phyloP scores from a whole-genome alignment of 2,113 vertebrate genomes.

The Aythya baeri region DNA sequence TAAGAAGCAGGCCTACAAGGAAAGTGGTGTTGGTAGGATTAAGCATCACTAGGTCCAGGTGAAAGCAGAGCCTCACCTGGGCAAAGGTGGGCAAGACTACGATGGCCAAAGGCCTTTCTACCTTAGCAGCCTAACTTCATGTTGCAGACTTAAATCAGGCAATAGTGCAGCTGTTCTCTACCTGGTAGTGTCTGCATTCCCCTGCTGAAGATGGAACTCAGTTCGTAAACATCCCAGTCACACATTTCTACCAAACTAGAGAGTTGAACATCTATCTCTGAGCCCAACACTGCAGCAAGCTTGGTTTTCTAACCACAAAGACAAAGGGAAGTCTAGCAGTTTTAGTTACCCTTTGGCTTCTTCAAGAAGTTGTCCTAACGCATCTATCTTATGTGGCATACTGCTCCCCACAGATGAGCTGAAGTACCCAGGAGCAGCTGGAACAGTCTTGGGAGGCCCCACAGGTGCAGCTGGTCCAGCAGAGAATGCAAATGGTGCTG shows the following conservation, averaged over 20 bases:
- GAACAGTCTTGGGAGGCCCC: conserved; percentile 40
- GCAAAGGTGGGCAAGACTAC: not conserved
- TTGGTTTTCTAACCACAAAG: not conserved
- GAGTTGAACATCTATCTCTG: not conserved
- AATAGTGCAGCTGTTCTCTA: not conserved
- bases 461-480: conserved; percentile 30
- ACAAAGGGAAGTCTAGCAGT: not conserved
- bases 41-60: not conserved
- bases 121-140: not conserved
- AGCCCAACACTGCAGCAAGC: not conserved
- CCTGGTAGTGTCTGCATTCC: not conserved
- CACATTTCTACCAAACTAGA: not conserved
- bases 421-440: conserved; percentile 43
- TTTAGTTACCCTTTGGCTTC: conserved; percentile 78
- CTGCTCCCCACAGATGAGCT: conserved; percentile 36
- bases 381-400: conserved; percentile 64
- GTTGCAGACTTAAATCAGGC: not conserved
- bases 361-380: conserved; percentile 77
- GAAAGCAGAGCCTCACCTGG: not conserved
- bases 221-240: not conserved
- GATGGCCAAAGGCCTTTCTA: not conserved
- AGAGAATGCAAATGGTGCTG: conserved; percentile 62
- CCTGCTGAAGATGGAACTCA: not conserved
- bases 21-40: not conserved
- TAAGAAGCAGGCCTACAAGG: not conserved